Evolutionary conservation across 2,113 vertebrate genomes (phyloP), one percentile per base, ranked within the genome.

Genomic region (Anhinga rufa): DNA sequence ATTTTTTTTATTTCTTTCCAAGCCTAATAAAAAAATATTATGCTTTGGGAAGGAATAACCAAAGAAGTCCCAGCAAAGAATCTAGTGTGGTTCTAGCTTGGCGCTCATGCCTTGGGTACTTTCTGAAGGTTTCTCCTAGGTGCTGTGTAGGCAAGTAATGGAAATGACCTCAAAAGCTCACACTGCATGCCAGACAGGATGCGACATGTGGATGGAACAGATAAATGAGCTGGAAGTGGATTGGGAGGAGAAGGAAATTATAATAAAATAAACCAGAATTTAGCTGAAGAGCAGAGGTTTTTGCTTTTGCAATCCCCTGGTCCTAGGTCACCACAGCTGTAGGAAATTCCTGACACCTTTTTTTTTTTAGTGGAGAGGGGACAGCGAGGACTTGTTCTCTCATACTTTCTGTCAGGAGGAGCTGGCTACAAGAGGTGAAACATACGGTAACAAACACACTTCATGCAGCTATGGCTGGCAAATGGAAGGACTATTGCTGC

Each of bases 11-110:
- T 32, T 69, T 92, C 44, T 87, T 92, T 94, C 54, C 36, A 91
- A 84, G 77, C 21, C 38, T 74, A 86, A 87, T 68, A 84, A 92
- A 96, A 90, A 87, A n/a, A n/a, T n/a, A n/a, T n/a, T n/a, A 55
- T 60, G 44, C 15, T 89, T 91, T 58, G 82, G 68, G 51, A 90
- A 88, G 62, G 93, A 92, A 80, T 9, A 82, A 60, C 9, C 11
- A 36, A 69, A 74, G 48, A 72, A 86, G 57, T 82, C 78, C 36
- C 79, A 83, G 54, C 14, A 86, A 64, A 80, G 40, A 83, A 60
- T 19, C 26, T 31, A 62, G 25, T n/a, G 32, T 62, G 42, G 38
- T 86, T 88, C 34, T 12, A 61, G 17, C 49, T 58, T 77, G 36
- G 54, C 0, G 1, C 29, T 64, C 7, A 29, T 12, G 62, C 58